Conservation (phyloP, 2,113 vertebrate genomes). For the Candoia aspera region DNA sequence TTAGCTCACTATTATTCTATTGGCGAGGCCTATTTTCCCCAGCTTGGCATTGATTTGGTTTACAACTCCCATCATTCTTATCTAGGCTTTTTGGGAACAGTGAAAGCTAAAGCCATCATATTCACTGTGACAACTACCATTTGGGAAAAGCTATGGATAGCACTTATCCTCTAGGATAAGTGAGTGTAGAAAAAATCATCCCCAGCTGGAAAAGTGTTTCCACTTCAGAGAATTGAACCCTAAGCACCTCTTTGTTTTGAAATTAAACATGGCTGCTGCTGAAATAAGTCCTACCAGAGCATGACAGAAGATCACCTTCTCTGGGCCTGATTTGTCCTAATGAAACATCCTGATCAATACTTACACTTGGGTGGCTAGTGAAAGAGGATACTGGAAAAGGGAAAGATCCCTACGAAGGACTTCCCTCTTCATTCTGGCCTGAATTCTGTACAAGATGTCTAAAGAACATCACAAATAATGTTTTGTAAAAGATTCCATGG, state of each 20-base stretch:
- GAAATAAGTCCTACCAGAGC: background rate
- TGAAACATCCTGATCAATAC: background rate
- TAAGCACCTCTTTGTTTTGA: background rate
- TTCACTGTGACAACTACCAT: background rate
- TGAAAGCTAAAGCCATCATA: background rate
- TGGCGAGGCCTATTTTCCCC: background rate
- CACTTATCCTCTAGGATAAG: background rate
- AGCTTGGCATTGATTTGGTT: background rate
- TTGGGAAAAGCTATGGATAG: background rate
- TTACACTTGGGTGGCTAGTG: background rate
- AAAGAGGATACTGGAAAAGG: background rate
- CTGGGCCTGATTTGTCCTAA: background rate
- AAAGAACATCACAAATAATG: background rate
- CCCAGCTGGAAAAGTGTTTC: background rate
- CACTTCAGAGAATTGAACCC: background rate
- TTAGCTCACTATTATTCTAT: background rate
- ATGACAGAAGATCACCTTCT: background rate
- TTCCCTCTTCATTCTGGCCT: background rate
- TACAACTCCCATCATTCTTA: background rate
- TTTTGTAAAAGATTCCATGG: background rate
- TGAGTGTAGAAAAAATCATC: background rate
- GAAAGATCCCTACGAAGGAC: constrained; percentile 1
- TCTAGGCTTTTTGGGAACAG: background rate
- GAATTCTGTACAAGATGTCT: background rate
- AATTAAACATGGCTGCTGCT: background rate